Base-by-base conservation (phyloP, 2,113 vertebrate genomes). In the Anguilla japonica region DNA sequence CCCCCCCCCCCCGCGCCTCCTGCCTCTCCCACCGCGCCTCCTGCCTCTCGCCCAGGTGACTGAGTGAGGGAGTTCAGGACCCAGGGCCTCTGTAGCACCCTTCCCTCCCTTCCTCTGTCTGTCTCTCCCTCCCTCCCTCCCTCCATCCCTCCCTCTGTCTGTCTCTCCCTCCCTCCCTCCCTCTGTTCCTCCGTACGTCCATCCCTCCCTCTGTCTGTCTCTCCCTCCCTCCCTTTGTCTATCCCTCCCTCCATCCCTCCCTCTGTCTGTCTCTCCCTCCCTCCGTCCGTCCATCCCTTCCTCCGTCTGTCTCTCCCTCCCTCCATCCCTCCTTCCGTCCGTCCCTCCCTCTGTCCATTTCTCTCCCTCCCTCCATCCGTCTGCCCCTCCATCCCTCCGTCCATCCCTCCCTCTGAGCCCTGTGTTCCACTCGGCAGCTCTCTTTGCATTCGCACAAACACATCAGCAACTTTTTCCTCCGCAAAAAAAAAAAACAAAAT, bases 1-100 rank as follows among this genome's bases (percentile, higher is more conserved):
- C 8, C 43, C 1, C 5, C 43, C 34, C 83, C 84, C 56, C 39
- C 56, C 67, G 26, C 60, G 43, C 39, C 88, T 71, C 14, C 83
- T 89, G 83, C 84, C 79, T 80, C 71, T 87, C 83, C 84, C 56
- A 41, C 53, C 67, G 26, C 60, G 43, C 39, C 88, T 71, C 14
- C 83, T 89, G 83, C 84, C 79, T 80, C 71, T 87, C 34, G 80
- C 88, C 87, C 87, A 41, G 26, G 5, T 79, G 41, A 53, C 41
- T 22, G 29, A 6, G 29, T 89, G 41, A 20, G 57, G 57, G 43
- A 88, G 79, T 41, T 87, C 85, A 89, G 34, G 79, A 34, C 15
- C 5, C 79, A 9, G 80, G 50, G n/a, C 5, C n/a, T 75, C 71
- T 29, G 41, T 20, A 15, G 7, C 34, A 14, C 16, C 29, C 40